These are phyloP conservation scores for Ditula angustiorana DNA, from an alignment of 2,888 invertebrate species.

Conservation along the genomic window DNA sequence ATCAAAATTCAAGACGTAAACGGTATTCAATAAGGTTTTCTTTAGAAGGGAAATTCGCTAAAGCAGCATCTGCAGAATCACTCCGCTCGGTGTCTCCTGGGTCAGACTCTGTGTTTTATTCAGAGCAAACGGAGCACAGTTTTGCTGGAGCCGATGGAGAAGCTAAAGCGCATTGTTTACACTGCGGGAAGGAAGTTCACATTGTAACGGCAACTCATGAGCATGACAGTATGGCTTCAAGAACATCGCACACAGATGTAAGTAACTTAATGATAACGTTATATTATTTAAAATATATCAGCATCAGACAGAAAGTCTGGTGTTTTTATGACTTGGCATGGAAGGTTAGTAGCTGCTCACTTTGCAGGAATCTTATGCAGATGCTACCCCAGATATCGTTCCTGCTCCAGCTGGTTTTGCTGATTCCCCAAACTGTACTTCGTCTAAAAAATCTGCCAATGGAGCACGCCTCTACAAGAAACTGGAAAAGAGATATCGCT, in stretches of 20 bases:
- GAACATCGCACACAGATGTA: constrained; percentile 80
- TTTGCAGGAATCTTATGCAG: constrained; percentile 77
- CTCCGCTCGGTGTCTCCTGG: constrained; percentile 95
- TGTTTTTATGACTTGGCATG: not conserved
- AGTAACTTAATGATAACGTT: constrained; percentile 45
- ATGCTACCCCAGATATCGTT: constrained; percentile 89
- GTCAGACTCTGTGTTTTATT: constrained; percentile 96
- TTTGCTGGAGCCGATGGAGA: constrained; percentile 83
- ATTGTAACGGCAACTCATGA: constrained; percentile 83
- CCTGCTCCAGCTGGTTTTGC: constrained; percentile 96
- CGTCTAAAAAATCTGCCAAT: constrained; percentile 67
- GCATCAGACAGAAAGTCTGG: no score
- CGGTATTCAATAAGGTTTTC: constrained; percentile 42
- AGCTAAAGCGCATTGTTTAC: constrained; percentile 89
- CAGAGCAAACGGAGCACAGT: constrained; percentile 89
- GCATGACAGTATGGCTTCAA: constrained; percentile 73
- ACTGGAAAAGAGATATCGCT: constrained; percentile 91
- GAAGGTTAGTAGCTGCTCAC: not conserved
- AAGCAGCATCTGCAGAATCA: constrained; percentile 94
- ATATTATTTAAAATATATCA: not conserved
- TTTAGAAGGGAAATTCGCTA: constrained; percentile 84
- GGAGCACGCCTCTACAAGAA: constrained; percentile 90
- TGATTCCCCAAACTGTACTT: constrained; percentile 89
- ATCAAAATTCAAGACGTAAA: constrained; percentile 22
- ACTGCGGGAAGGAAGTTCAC: constrained; percentile 93